A percentile compares a stretch with the other conserved stretches of the same genome.
Evolutionary conservation across 2,797 vertebrate genomes (phyloP).

Genomic region (Danionella dracula): DNA sequence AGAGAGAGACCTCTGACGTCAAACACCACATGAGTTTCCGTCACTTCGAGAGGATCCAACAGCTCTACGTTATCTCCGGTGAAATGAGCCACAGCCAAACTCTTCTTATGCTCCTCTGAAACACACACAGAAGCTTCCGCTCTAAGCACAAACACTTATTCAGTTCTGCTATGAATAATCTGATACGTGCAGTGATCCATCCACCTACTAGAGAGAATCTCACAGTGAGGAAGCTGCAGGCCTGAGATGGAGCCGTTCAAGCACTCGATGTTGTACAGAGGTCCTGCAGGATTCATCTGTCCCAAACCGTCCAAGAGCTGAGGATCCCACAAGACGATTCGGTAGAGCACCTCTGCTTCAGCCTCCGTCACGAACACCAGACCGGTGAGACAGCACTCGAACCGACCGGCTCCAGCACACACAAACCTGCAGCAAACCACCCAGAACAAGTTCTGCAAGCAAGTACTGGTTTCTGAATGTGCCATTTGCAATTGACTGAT

Average conservation of each 20-base stretch:
- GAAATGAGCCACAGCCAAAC: constrained; percentile 27
- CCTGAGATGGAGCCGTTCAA: neutral
- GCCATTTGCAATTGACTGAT: too few relatives aligned
- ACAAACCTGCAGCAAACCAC: neutral
- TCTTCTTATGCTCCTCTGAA: neutral
- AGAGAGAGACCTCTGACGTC: constrained; percentile 23
- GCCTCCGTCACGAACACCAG: constrained; percentile 42
- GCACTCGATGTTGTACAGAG: constrained; percentile 31
- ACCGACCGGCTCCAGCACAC: constrained; percentile 34
- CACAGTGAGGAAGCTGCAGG: constrained; percentile 46
- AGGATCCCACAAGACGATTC: constrained; percentile 42
- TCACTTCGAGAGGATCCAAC: constrained; percentile 9
- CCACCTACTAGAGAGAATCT: constrained; percentile 35
- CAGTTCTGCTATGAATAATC: too few relatives aligned
- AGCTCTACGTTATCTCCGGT: constrained; percentile 15
- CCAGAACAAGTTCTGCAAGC: too few relatives aligned
- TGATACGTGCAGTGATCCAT: too few relatives aligned
- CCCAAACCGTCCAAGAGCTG: constrained; percentile 14
- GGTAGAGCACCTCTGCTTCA: constrained; percentile 38
- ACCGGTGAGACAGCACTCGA: constrained; percentile 36
- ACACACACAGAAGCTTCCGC: neutral
- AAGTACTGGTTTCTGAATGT: too few relatives aligned
- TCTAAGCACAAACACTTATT: neutral
- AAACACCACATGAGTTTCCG: constrained; percentile 40
- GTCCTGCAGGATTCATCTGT: constrained; percentile 36